Base-by-base conservation (phyloP, 2,797 vertebrate species). In the Ceryle rudis region DNA sequence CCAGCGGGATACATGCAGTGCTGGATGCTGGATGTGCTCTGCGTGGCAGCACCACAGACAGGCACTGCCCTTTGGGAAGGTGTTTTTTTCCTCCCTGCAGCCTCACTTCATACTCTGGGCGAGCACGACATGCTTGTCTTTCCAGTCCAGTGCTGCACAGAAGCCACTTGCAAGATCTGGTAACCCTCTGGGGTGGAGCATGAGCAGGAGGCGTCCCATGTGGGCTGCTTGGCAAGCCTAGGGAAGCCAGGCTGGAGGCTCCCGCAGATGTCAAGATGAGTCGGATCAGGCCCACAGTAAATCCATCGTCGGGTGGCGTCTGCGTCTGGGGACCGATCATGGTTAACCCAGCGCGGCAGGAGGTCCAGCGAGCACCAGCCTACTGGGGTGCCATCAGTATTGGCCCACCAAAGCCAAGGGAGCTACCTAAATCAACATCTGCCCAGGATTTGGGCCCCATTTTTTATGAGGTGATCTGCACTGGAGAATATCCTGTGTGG, bases 41-140 rank as follows among this genome's bases (percentile, higher is more conserved):
- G 33, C 57, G 25, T 44, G 21, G 47, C 47, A 52, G 57, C 81
- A 55, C n/a, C 41, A n/a, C 22, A n/a, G n/a, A 35, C 5, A 11
- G 57, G 67, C 22, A 19, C 15, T 11, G 19, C 44, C 44, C 20
- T 19, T 46, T 33, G 3, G 2, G 60, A 73, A 64, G 41, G 1
- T 28, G 2, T 46, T 37, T 37, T 29, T 46, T 73, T 6, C 19
- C 64, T 84, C 23, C 28, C 33, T 39, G 28, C 41, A 47, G 58
- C 69, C n/a, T 65, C 33, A 15, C 41, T 73, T 73, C 21, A 16
- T 35, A 26, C 71, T 14, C 20, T 20, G n/a, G 46, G 46, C 26
- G 31, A 52, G n/a, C 26, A 8, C 5, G 0, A 16, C 0, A 5
- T 8, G 16, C 16, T 52, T 51, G 29, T 37, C 33, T 44, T 44